Evolutionary conservation across 1,140 invertebrate species (phyloP).

Genomic region (Globodera rostochiensis): DNA sequence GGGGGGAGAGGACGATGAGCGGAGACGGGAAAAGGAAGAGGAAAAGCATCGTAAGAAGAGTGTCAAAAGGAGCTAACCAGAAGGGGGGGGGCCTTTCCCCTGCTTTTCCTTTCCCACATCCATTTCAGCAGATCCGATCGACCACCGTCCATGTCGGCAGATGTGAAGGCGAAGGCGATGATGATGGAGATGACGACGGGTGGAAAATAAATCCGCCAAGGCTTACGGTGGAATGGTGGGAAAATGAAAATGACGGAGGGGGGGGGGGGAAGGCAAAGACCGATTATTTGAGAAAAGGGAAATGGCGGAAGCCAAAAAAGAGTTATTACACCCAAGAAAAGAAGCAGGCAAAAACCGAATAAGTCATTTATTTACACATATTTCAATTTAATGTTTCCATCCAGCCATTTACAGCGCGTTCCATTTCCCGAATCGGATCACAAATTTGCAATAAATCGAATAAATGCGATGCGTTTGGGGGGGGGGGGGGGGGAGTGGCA

Average conservation of each 20-base stretch:
- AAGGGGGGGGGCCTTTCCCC: too few species aligned
- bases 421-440: neutral
- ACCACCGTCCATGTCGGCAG: neutral
- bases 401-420: neutral
- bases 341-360: neutral
- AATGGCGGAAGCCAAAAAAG: neutral
- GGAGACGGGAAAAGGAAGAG: too few species aligned
- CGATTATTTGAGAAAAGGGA: neutral
- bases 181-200: neutral
- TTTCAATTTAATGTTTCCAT: neutral
- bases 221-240: neutral
- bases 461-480: neutral
- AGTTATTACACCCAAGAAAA: too few species aligned
- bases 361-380: constrained; percentile 9
- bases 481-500: neutral
- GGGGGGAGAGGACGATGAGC: too few species aligned
- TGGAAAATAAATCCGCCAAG: neutral
- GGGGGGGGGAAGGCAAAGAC: neutral
- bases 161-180: neutral
- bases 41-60: neutral
- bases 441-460: neutral
- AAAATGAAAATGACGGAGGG: too few species aligned
- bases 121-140: neutral
- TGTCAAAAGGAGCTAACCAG: neutral
- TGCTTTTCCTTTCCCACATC: neutral